Evolutionary conservation across 2,888 invertebrate species (phyloP).

Genomic region (Hirtodrosophila trivittata): DNA sequence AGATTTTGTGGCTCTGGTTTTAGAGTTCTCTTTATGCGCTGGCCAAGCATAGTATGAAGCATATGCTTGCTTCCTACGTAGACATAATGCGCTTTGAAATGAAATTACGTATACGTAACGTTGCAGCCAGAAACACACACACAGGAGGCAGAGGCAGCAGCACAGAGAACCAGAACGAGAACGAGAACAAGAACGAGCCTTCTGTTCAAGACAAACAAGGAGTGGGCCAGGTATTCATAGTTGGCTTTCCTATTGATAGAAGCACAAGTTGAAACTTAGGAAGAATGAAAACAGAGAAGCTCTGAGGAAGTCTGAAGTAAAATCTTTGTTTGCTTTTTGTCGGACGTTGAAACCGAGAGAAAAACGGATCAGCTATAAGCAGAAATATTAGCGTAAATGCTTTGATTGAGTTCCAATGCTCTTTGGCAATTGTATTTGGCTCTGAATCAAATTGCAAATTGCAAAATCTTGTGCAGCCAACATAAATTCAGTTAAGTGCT

Average conservation of each 20-base stretch:
- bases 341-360: not conserved
- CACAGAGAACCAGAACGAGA: constrained; percentile 20
- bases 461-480: constrained; percentile 6
- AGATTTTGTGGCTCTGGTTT: constrained; percentile 48
- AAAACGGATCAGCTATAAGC: constrained; percentile 24
- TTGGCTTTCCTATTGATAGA: constrained; percentile 32
- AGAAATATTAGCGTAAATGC: constrained; percentile 67
- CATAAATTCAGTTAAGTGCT: constrained; percentile 12
- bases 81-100: constrained; percentile 63
- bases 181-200: constrained; percentile 19
- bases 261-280: constrained; percentile 6
- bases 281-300: constrained; percentile 2
- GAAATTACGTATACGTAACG: constrained; percentile 71
- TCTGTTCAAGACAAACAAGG: no score
- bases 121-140: constrained; percentile 37
- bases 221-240: not conserved
- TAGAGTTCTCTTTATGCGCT: constrained; percentile 6
- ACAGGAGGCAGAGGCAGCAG: constrained; percentile 7
- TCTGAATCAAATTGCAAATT: constrained; percentile 29
- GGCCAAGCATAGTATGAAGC: constrained; percentile 18
- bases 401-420: constrained; percentile 56
- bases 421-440: constrained; percentile 39
- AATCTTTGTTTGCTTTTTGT: constrained; percentile 30
- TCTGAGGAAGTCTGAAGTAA: constrained; percentile 18
- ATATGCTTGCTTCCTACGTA: constrained; percentile 4